A percentile compares a stretch with the other conserved stretches of the same genome.
Conservation (phyloP, 2,797 vertebrate genomes). For the Tympanoctomys barrerae region DNA sequence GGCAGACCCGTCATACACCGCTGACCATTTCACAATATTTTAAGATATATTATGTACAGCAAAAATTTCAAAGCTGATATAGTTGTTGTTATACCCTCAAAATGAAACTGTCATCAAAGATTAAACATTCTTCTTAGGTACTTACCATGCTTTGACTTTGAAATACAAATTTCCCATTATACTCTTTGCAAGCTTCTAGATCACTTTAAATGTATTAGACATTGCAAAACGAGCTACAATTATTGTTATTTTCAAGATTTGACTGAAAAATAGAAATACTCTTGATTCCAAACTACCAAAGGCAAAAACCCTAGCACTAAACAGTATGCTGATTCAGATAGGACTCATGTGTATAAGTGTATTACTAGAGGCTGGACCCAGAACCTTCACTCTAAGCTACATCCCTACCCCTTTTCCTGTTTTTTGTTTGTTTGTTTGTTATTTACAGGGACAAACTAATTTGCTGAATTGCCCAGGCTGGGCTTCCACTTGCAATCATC, state of each 20-base stretch:
- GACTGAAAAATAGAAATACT: background rate
- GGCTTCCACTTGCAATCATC: no score
- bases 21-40: background rate
- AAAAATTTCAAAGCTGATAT: conserved; percentile 23
- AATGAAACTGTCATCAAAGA: conserved; percentile 61
- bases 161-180: conserved; percentile 62
- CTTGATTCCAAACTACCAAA: conserved; percentile 8
- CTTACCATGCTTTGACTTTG: background rate
- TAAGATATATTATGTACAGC: conserved; percentile 12
- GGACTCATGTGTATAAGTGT: background rate
- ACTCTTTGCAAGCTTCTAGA: background rate
- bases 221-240: background rate
- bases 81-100: conserved; percentile 49
- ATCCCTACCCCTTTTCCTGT: no score
- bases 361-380: background rate
- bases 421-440: no score
- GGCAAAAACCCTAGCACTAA: background rate
- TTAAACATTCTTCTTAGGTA: conserved; percentile 9
- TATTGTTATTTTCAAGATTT: conserved; percentile 36
- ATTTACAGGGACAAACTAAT: no score
- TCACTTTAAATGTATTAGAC: background rate
- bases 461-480: no score
- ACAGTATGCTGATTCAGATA: background rate
- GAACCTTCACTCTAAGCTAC: no score
- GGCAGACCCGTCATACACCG: background rate